Conservation (phyloP, 2,113 vertebrate species). For the Oncorhynchus mykiss region DNA sequence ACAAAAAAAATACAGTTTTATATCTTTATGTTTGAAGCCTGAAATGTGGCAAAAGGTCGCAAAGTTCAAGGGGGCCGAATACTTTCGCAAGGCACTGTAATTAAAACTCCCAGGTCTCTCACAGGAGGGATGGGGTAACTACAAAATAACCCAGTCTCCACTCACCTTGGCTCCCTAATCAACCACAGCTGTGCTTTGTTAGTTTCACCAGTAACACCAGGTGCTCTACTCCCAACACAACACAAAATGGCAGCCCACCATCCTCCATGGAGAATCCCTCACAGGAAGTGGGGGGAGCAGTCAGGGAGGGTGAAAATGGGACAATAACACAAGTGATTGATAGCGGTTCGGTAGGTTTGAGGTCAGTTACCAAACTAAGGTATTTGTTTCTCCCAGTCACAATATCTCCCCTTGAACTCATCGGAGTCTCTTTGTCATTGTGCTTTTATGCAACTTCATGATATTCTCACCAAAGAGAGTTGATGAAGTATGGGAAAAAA, state of each 20-base stretch:
- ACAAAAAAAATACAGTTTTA: too few species aligned
- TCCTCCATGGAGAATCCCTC: not conserved
- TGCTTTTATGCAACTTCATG: not conserved
- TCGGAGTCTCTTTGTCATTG: not conserved
- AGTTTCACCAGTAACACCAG: not conserved
- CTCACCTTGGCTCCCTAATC: not conserved
- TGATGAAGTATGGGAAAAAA: not conserved
- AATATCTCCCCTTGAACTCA: not conserved
- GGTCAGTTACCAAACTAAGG: not conserved
- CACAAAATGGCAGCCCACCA: not conserved
- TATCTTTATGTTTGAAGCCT: too few species aligned
- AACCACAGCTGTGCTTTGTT: not conserved
- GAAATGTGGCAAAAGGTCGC: too few species aligned
- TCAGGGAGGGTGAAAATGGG: not conserved
- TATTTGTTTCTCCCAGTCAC: not conserved
- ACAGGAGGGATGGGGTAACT: too few species aligned
- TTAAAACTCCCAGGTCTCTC: too few species aligned
- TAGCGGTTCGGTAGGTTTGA: not conserved
- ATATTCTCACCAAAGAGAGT: not conserved
- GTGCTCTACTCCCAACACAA: not conserved
- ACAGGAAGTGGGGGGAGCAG: not conserved
- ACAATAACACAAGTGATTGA: not conserved
- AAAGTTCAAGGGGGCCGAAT: too few species aligned
- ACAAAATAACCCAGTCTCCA: too few species aligned
- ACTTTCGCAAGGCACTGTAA: too few species aligned